A percentile compares a stretch with the other conserved stretches of the same genome.
Conservation (phyloP, 2,888 invertebrate species). For the Stenodera caucasica region DNA sequence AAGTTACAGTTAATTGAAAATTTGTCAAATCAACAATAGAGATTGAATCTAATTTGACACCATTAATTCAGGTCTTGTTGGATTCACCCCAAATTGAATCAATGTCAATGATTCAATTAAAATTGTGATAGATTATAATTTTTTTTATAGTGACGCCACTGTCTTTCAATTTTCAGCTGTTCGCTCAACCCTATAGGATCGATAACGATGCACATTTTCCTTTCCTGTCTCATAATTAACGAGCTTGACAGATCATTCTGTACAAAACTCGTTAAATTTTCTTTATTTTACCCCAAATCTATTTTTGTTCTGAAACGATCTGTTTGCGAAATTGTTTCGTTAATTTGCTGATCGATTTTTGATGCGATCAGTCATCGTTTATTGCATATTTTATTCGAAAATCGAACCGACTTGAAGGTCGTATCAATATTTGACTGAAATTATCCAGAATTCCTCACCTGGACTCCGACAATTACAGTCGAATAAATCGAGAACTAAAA, state of each 20-base stretch:
- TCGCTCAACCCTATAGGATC: not conserved
- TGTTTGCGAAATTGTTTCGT: no score
- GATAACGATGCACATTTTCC: not conserved
- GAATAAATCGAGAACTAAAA: no score
- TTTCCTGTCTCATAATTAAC: not conserved
- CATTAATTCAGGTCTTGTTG: not conserved
- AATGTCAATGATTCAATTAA: not conserved
- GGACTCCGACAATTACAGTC: no score
- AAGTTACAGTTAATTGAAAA: not conserved
- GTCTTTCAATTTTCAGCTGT: not conserved
- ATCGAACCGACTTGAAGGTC: not conserved
- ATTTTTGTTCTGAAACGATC: no score
- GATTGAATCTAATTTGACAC: not conserved
- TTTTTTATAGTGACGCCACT: not conserved
- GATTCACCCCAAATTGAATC: not conserved
- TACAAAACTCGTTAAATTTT: no score
- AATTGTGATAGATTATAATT: not conserved
- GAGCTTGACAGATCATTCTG: not conserved
- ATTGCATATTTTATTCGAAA: constrained; percentile 11
- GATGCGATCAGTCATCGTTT: not conserved
- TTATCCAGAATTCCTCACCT: not conserved
- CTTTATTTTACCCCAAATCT: no score
- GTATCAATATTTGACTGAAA: not conserved
- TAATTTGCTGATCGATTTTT: not conserved
- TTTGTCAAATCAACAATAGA: not conserved